A percentile compares a stretch with the other conserved stretches of the same genome.
Conservation (phyloP, 2,888 invertebrate genomes). For the Drepana falcataria region DNA sequence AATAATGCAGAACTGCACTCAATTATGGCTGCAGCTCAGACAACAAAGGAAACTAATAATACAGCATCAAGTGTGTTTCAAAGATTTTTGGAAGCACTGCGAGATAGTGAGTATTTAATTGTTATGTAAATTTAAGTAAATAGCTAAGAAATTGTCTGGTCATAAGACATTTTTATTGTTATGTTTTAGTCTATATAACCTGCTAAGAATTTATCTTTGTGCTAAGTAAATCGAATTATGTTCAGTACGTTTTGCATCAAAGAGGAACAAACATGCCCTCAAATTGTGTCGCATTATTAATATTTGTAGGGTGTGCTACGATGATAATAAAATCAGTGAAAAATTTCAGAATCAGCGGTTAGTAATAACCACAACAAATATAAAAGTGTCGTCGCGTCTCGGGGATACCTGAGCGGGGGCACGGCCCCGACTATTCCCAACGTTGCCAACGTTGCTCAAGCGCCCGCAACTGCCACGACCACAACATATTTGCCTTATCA, state of each 20-base stretch:
- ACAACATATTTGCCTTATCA: conserved; percentile 17
- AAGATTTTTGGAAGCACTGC: not conserved
- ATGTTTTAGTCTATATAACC: too few species aligned
- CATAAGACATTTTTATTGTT: too few species aligned
- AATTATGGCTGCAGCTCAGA: not conserved
- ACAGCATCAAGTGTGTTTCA: not conserved
- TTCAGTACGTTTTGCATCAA: too few species aligned
- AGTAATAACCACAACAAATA: too few species aligned
- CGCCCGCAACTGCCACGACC: conserved; percentile 4
- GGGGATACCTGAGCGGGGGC: not conserved
- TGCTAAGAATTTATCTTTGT: too few species aligned
- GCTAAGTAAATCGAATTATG: too few species aligned
- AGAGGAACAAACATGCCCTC: too few species aligned
- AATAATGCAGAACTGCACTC: not conserved
- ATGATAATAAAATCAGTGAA: too few species aligned
- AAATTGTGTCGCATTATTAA: too few species aligned
- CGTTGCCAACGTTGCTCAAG: conserved; percentile 3
- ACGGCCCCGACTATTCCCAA: not conserved
- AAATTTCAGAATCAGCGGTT: too few species aligned
- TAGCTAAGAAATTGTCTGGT: not conserved
- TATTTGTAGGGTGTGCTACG: too few species aligned
- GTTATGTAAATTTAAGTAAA: not conserved
- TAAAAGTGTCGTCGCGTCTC: not conserved
- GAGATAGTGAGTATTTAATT: not conserved
- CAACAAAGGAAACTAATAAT: not conserved